These are phyloP conservation scores for Corbicula japonica DNA, from an alignment of 2,888 invertebrate species.

Conservation along the genomic window DNA sequence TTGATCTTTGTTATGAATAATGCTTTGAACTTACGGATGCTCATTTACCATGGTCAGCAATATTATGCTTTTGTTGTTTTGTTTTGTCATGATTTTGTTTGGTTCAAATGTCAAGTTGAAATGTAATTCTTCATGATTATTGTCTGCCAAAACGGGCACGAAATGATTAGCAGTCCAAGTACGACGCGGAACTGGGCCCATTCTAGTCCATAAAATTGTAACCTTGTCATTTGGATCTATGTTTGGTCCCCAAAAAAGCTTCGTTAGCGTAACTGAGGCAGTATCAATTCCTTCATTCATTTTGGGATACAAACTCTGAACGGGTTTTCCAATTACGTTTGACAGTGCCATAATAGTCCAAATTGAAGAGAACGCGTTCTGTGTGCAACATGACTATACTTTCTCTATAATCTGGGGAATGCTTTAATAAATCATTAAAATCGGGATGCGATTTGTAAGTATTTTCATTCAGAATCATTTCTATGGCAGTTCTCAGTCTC, in stretches of 20 bases:
- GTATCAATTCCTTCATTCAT: not conserved
- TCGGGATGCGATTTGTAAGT: too few species aligned
- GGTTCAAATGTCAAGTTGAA: too few species aligned
- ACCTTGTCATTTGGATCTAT: not conserved
- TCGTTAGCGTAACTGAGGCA: not conserved
- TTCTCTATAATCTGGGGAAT: too few species aligned
- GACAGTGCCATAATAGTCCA: slow-evolving; percentile 5
- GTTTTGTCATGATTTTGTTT: not conserved
- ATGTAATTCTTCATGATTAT: too few species aligned
- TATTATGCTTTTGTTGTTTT: not conserved
- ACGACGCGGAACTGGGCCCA: not conserved
- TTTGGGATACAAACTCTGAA: not conserved
- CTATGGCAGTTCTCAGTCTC: too few species aligned
- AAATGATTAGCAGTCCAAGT: slow-evolving; percentile 9
- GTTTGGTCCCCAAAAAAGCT: not conserved
- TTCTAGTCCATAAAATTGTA: slow-evolving; percentile 2
- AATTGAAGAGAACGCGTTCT: not conserved
- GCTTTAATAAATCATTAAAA: too few species aligned
- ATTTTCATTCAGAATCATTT: too few species aligned
- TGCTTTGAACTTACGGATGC: slow-evolving; percentile 41
- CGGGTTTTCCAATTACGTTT: not conserved
- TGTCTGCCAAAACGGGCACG: not conserved
- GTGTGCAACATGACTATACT: slow-evolving; percentile 15
- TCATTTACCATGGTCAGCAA: slow-evolving; percentile 42
- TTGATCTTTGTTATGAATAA: slow-evolving; percentile 46